Conservation (phyloP, 2,888 invertebrate genomes). For the Liposcelis brunnea region DNA sequence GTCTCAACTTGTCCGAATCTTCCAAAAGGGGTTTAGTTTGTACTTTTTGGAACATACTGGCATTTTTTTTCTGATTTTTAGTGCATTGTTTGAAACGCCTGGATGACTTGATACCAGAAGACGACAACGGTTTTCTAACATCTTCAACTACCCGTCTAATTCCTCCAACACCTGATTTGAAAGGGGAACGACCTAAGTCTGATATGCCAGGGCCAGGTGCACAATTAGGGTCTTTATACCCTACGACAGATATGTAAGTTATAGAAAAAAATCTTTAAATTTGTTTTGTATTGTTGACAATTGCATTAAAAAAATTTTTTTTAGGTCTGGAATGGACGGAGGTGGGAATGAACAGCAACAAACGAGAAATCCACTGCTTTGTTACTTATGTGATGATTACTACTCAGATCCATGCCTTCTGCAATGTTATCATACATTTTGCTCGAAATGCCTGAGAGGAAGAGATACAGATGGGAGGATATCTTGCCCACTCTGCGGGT, state of each 20-base stretch:
- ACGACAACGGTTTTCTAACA: constrained; percentile 4
- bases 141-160: neutral
- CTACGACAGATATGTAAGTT: neutral
- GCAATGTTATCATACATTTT: constrained; percentile 52
- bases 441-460: constrained; percentile 43
- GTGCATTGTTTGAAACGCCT: constrained; percentile 6
- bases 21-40: neutral
- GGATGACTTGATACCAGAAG: constrained; percentile 3
- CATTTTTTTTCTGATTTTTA: neutral
- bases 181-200: neutral
- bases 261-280: too few species aligned
- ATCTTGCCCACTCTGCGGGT: constrained; percentile 51
- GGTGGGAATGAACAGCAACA: neutral
- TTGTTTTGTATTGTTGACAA: too few species aligned
- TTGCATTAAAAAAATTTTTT: too few species aligned
- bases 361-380: constrained; percentile 39
- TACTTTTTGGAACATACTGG: too few species aligned
- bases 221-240: neutral
- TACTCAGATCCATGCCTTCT: constrained; percentile 49
- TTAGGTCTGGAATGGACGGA: neutral
- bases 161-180: neutral
- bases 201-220: constrained; percentile 5
- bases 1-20: neutral
- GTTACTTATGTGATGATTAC: constrained; percentile 48
- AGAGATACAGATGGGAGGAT: constrained; percentile 41